A percentile compares a stretch with the other conserved stretches of the same genome.
Conservation (phyloP, 2,888 invertebrate genomes). For the Aproaerema taeniolella region DNA sequence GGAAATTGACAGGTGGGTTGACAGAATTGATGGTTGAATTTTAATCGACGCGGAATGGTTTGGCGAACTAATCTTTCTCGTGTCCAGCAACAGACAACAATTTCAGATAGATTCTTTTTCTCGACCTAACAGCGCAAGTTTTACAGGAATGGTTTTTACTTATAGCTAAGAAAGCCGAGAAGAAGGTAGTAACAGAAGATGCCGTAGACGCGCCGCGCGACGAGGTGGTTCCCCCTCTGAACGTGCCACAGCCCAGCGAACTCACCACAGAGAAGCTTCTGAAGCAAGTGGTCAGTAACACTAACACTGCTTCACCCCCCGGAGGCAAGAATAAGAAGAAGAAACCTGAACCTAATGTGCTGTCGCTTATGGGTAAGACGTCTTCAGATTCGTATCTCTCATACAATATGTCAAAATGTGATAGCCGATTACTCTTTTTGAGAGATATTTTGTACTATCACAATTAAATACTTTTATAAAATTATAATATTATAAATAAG, state of each 20-base stretch:
- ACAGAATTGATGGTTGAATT: too few species aligned
- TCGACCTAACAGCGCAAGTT: background rate
- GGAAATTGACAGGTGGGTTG: too few species aligned
- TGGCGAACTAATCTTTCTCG: background rate
- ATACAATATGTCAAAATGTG: too few species aligned
- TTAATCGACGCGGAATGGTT: background rate
- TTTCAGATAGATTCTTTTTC: background rate
- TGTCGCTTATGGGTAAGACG: constrained; percentile 62
- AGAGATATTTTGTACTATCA: too few species aligned
- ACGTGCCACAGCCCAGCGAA: constrained; percentile 60
- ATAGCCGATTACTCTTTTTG: too few species aligned
- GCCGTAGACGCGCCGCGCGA: constrained; percentile 32
- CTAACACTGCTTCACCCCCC: constrained; percentile 37
- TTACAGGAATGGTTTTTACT: background rate
- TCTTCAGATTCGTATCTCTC: too few species aligned
- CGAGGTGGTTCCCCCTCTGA: constrained; percentile 57
- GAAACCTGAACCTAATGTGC: constrained; percentile 57
- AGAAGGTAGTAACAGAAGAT: constrained; percentile 40
- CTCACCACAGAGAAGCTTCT: constrained; percentile 65
- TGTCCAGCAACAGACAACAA: too few species aligned
- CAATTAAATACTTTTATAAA: too few species aligned
- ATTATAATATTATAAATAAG: too few species aligned
- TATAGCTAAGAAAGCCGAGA: constrained; percentile 56
- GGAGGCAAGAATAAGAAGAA: constrained; percentile 59
- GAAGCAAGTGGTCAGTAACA: constrained; percentile 43